Evolutionary conservation across 2,888 invertebrate species (phyloP).

Genomic region (Chrysina gloriosa): DNA sequence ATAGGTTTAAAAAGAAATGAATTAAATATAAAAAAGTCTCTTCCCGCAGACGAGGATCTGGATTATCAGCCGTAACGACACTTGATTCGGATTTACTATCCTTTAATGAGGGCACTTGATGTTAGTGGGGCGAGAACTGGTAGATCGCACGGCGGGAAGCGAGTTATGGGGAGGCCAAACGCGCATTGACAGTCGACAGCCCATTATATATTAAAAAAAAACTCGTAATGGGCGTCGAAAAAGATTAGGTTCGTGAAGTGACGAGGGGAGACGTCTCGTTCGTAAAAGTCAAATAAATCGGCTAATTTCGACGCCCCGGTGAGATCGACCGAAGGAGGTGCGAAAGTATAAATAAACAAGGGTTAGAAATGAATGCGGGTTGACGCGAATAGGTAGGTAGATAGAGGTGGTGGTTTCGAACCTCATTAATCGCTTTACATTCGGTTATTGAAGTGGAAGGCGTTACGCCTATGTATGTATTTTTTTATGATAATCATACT

Average conservation of each 20-base stretch:
- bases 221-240: slow-evolving; percentile 15
- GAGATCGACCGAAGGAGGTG: slow-evolving; percentile 7
- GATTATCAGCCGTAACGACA: slow-evolving; percentile 25
- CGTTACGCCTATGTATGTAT: background rate
- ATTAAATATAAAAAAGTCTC: too few relatives aligned
- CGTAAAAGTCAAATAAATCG: slow-evolving; percentile 20
- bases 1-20: too few relatives aligned
- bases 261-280: slow-evolving; percentile 12
- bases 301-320: background rate
- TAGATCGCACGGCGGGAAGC: slow-evolving; percentile 19
- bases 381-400: background rate
- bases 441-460: background rate
- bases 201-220: slow-evolving; percentile 20
- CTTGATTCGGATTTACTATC: slow-evolving; percentile 44
- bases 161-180: slow-evolving; percentile 9
- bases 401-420: background rate
- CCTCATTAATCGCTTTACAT: slow-evolving; percentile 2
- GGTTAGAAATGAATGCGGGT: slow-evolving; percentile 12
- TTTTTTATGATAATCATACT: background rate
- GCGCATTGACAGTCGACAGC: background rate
- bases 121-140: slow-evolving; percentile 17
- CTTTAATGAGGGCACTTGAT: slow-evolving; percentile 45
- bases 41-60: slow-evolving; percentile 13
- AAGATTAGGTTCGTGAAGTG: slow-evolving; percentile 8
- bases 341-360: slow-evolving; percentile 28